Evolutionary conservation across 37 sponge, comb jelly and placozoan species (phyloP).

Genomic region (Ephydatia muelleri): DNA sequence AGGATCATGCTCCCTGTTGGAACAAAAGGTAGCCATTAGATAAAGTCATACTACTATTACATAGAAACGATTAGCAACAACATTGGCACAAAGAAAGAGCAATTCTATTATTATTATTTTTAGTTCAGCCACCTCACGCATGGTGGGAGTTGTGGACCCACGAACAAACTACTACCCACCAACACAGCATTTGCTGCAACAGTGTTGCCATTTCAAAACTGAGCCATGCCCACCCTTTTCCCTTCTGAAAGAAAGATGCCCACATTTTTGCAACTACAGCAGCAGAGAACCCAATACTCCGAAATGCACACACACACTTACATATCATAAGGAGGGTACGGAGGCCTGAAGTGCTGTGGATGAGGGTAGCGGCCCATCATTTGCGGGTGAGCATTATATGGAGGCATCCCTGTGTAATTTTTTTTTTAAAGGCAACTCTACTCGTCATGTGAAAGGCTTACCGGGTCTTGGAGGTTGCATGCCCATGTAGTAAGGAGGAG

Average conservation of each 20-base stretch:
- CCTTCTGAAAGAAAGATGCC: background rate
- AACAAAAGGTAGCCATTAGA: background rate
- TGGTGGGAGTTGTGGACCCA: no score
- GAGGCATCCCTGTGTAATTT: slow-evolving; percentile 29
- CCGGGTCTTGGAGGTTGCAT: slow-evolving; percentile 31
- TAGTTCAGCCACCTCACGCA: background rate
- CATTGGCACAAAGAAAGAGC: no score
- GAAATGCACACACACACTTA: background rate
- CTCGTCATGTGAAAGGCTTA: background rate
- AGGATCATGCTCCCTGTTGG: background rate
- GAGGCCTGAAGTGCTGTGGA: slow-evolving; percentile 27
- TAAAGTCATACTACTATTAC: no score
- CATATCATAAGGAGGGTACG: slow-evolving; percentile 34
- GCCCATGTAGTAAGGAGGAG: slow-evolving; percentile 15
- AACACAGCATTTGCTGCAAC: background rate
- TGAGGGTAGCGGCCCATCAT: background rate
- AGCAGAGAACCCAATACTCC: background rate
- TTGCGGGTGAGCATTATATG: slow-evolving; percentile 20
- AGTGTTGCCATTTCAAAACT: no score
- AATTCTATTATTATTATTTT: background rate
- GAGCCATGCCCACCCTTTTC: no score
- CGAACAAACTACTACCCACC: no score
- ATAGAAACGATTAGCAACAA: no score
- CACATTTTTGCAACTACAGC: background rate
- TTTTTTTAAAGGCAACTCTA: background rate